Evolutionary conservation across 2,888 invertebrate genomes (phyloP).

Genomic region (Ochropacha duplaris): DNA sequence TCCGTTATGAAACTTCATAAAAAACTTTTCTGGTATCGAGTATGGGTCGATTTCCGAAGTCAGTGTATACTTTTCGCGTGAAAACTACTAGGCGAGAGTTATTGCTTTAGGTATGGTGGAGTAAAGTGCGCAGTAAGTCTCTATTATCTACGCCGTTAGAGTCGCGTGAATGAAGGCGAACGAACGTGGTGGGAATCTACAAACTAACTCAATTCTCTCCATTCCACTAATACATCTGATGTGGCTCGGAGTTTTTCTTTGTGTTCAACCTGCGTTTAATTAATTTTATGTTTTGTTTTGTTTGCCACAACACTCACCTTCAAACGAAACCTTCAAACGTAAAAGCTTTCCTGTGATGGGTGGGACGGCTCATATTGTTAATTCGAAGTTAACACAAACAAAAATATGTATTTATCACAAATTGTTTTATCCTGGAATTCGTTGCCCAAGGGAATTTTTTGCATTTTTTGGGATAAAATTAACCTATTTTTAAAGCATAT

Average conservation of each 20-base stretch:
- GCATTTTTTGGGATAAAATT: too few species aligned
- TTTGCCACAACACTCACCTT: not conserved
- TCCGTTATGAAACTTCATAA: slow-evolving; percentile 37
- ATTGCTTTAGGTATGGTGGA: slow-evolving; percentile 72
- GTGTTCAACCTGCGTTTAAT: slow-evolving; percentile 42
- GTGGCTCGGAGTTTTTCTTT: slow-evolving; percentile 36
- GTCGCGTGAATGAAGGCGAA: slow-evolving; percentile 77
- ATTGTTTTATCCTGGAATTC: too few species aligned
- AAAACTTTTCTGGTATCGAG: slow-evolving; percentile 45
- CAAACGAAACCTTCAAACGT: not conserved
- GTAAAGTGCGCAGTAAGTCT: slow-evolving; percentile 81
- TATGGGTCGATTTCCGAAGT: slow-evolving; percentile 42
- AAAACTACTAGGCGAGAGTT: slow-evolving; percentile 69
- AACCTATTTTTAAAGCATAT: too few species aligned
- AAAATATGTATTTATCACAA: not conserved
- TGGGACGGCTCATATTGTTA: not conserved
- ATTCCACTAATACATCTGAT: slow-evolving; percentile 44
- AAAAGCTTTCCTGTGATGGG: not conserved
- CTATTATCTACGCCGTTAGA: slow-evolving; percentile 80
- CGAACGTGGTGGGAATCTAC: slow-evolving; percentile 74
- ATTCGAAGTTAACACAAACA: not conserved
- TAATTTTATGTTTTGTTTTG: slow-evolving; percentile 36
- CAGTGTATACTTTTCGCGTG: slow-evolving; percentile 54
- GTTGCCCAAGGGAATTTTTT: too few species aligned
- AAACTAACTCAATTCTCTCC: slow-evolving; percentile 68